These are phyloP conservation scores for Bagarius yarrelli DNA, from an alignment of 2,113 vertebrate genomes.

Conservation along the genomic window DNA sequence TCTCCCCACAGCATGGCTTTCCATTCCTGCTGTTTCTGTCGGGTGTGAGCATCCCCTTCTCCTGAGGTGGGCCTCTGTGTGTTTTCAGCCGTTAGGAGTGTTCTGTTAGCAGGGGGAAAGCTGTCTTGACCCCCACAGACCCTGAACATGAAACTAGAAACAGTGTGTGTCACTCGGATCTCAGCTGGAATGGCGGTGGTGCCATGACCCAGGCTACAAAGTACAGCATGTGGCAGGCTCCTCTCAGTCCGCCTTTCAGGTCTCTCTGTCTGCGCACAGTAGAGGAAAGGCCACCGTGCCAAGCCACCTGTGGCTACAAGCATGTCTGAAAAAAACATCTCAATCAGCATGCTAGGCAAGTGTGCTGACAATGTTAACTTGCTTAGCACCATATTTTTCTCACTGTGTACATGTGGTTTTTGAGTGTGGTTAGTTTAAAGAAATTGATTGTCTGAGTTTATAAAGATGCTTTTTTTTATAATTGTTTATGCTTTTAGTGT, in stretches of 20 bases:
- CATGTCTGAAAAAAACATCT: conserved; percentile 12
- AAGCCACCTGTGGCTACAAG: conserved; percentile 42
- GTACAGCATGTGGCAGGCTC: conserved; percentile 61
- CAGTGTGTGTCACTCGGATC: conserved; percentile 65
- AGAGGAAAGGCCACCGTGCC: conserved; percentile 30
- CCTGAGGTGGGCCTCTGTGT: conserved; percentile 66
- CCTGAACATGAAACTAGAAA: conserved; percentile 71
- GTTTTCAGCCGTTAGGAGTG: conserved; percentile 59
- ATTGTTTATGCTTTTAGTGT: neutral
- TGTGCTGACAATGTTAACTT: conserved; percentile 25
- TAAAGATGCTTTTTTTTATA: neutral
- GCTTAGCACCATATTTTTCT: conserved; percentile 22
- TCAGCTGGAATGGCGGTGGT: conserved; percentile 71
- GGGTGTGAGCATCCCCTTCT: conserved; percentile 46
- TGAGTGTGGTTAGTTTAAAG: neutral
- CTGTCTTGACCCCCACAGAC: conserved; percentile 56
- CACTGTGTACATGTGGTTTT: neutral
- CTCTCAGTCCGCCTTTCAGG: conserved; percentile 36
- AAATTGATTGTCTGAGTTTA: neutral
- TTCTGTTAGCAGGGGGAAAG: conserved; percentile 56
- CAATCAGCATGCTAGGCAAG: conserved; percentile 31
- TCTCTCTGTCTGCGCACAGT: conserved; percentile 22
- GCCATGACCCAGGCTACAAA: conserved; percentile 59
- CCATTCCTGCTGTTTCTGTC: conserved; percentile 30
- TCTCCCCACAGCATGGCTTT: conserved; percentile 51